Base-by-base conservation (phyloP, 2,797 vertebrate species). In the Rhabdophis nuchalis region DNA sequence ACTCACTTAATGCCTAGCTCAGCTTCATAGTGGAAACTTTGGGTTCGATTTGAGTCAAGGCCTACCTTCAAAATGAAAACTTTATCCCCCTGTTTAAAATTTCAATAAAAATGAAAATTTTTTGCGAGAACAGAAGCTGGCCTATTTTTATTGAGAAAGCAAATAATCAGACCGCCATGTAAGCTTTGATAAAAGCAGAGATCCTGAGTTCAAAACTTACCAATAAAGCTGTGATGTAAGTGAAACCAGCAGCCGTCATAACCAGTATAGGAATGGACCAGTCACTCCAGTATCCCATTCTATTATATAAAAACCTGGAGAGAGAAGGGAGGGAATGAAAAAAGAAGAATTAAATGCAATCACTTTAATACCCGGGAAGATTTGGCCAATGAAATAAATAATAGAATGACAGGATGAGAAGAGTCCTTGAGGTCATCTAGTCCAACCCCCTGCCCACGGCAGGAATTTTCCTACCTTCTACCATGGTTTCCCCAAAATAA, bases 241-340 rank as follows among this genome's bases (percentile, higher is more conserved):
- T 98, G 95, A 99, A 98, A 86, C 98, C 98, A 86, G 98, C 97
- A 2, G 98, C 98, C 92, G 99, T 98, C 92, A 98, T 98, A 4
- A 98, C 95, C 0, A 99, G 97, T 90, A 99, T 98, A 89, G 99
- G 98, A 95, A 99, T 96, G 0, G 99, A 99, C 98, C 99, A 99
- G 91, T 99, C 99, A 56, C 97, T 98, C 99, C 99, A 99, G 60
- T 98, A 98, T 68, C 99, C 99, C 94, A 98, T 98, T 93, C 97
- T 98, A 95, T 98, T 99, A 96, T 99, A 99, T n/a, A 99, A 97
- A 94, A 98, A 98, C 99, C 99, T 99, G 97, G 58, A 92, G 94
- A 93, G 93, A 61, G 87, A 93, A 94, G 88, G 89, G 95, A 72
- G 36, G 27, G 27, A 8, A 77, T 20, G 8, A 11, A 3, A 20